Evolutionary conservation across 2,113 vertebrate genomes (phyloP).

Genomic region (Solea solea): DNA sequence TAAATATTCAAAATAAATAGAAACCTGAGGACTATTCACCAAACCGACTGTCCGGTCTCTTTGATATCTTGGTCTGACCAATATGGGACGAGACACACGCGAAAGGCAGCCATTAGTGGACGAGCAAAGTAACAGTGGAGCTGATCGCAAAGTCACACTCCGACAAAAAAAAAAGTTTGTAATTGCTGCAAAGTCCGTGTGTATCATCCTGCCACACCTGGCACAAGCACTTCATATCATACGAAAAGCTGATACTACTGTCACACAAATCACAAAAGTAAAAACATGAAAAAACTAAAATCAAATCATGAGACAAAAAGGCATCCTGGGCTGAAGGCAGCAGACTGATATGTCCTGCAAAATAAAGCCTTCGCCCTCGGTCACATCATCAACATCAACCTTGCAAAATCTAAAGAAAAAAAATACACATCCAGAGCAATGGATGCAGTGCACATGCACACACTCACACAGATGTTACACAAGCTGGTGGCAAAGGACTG

Average conservation of each 20-base stretch:
- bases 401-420: not conserved
- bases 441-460: slow-evolving; percentile 30
- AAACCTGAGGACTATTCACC: slow-evolving; percentile 78
- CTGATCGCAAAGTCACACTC: slow-evolving; percentile 13
- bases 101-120: slow-evolving; percentile 62
- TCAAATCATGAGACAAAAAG: slow-evolving; percentile 26
- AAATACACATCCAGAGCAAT: slow-evolving; percentile 21
- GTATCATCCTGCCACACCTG: slow-evolving; percentile 38
- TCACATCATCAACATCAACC: slow-evolving; percentile 24
- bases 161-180: slow-evolving; percentile 27
- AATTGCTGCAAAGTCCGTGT: slow-evolving; percentile 48
- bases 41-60: slow-evolving; percentile 50
- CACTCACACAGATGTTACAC: slow-evolving; percentile 29
- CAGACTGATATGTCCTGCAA: slow-evolving; percentile 59
- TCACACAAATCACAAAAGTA: slow-evolving; percentile 38
- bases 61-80: slow-evolving; percentile 54
- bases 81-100: slow-evolving; percentile 45
- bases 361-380: slow-evolving; percentile 57
- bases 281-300: slow-evolving; percentile 27
- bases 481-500: slow-evolving; percentile 16
- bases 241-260: slow-evolving; percentile 45
- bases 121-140: slow-evolving; percentile 43
- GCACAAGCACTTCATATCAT: slow-evolving; percentile 62
- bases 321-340: slow-evolving; percentile 49
- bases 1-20: slow-evolving; percentile 80